Evolutionary conservation across 2,113 vertebrate genomes (phyloP).

Genomic region (Fukomys damarensis): DNA sequence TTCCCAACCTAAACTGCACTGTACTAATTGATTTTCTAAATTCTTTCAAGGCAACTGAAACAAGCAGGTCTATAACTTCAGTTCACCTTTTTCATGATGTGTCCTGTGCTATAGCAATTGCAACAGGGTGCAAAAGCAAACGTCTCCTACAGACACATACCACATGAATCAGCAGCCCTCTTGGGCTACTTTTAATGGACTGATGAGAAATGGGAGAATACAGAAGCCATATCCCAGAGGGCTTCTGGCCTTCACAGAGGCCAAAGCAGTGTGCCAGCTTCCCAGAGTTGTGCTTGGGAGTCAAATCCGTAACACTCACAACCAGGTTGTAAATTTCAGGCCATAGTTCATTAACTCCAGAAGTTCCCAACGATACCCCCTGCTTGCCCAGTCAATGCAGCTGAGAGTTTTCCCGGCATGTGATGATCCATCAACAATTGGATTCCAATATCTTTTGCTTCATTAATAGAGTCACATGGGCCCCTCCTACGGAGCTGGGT

Average conservation of each 20-base stretch:
- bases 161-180: background rate
- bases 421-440: constrained; percentile 80
- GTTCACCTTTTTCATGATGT: background rate
- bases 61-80: background rate
- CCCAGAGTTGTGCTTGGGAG: background rate
- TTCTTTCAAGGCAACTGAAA: constrained; percentile 1
- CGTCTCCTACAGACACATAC: background rate
- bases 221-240: background rate
- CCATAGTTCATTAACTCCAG: constrained; percentile 83
- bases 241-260: background rate
- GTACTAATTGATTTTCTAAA: background rate
- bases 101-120: too few relatives aligned
- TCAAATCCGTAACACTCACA: constrained; percentile 73
- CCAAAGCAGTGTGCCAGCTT: background rate
- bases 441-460: constrained; percentile 82
- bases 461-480: constrained; percentile 62
- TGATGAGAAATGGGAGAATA: background rate
- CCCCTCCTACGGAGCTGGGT: constrained; percentile 17
- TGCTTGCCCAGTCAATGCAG: constrained; percentile 73
- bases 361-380: constrained; percentile 80
- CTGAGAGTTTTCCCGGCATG: constrained; percentile 73
- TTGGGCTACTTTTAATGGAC: background rate
- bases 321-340: constrained; percentile 80
- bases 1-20: background rate
- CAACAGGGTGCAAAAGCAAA: background rate